Evolutionary conservation across 2,888 invertebrate species (phyloP), one percentile per base, ranked within the genome.

Genomic region (Cheilosia grossa): DNA sequence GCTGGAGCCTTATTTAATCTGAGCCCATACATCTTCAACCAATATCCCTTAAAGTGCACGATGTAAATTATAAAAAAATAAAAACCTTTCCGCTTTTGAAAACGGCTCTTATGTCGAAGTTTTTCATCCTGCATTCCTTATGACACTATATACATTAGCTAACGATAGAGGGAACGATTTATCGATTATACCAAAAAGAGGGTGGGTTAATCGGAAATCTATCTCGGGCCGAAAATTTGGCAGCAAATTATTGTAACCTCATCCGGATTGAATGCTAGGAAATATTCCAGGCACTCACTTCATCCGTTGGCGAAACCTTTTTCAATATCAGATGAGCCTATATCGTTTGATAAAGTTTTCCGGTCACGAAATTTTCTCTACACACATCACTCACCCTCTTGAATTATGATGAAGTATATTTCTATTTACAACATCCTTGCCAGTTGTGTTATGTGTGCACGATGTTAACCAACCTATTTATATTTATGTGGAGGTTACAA

Each of bases 161-260:
- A 42, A 27, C 6, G 49, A 51, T 53, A 54, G 53, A 17, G 40
- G 40, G 67, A 69, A 30, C 33, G 56, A 44, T 44, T 67, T 47
- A 56, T 69, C 54, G 56, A 69, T 69, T 37, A 19, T 17, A 42
- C 4, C 42, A 15, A 37, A 5, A 10, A 1, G 13, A 24, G 33
- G 54, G 54, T 19, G 53, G 51, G 44, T 37, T 63, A 63, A 73
- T 73, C 73, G 73, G 54, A 73, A 54, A 54, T 72, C 37, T 51
- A 59, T 61, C 49, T 61, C n/a, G 58, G 15, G 24, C 15, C 40
- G 19, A 63, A 63, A 44, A 73, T 54, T 63, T 54, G 30, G 33
- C 72, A 53, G 61, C 53, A 63, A 61, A 73, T 73, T 73, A 73
- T 73, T 73, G 72, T 63, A 73, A 73, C 72, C 72, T 73, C 72